Base-by-base conservation (phyloP, 2,113 vertebrate genomes). In the Pygoscelis adeliae region DNA sequence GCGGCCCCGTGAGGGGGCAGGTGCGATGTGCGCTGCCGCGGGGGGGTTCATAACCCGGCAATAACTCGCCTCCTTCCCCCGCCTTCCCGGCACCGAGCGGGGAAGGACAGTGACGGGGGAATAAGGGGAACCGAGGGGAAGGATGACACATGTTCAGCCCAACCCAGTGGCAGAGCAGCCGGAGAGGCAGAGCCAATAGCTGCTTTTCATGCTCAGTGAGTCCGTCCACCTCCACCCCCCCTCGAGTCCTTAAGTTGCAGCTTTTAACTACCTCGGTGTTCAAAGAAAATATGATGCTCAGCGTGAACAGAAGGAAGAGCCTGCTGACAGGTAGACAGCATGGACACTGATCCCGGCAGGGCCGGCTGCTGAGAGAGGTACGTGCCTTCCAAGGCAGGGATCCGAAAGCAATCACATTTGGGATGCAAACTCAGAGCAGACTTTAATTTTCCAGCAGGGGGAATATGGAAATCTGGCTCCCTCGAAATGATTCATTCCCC, bases 351-450 rank as follows among this genome's bases (percentile, higher is more conserved):
- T 23, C 86, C 73, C 11, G 66, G 90, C 95, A 97, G 93, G 90
- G 87, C 93, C 6, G 92, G 89, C 97, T 95, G 96, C 97, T 93
- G 85, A 96, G 38, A 94, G 88, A 97, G 97, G 96, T 96, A 96
- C 42, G 96, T 90, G 90, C 80, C 81, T 87, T 67, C 91, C 94
- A 73, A 91, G 95, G 93, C 96, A 71, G 81, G 61, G 86, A 73
- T 59, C 86, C 18, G 10, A 46, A 49, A 94, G 79, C 87, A 36
- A 80, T 71, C 65, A 13, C 67, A 19, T 95, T 97, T 9, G 93
- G 93, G 95, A 97, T 89, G 94, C 89, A 56, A 94, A 92, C 78
- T 79, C 87, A 8, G 93, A 92, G 82, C 93, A 83, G 73, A 66
- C 65, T 92, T 93, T n/a, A 44, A 91, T 94, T 81, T 92, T 89